Percentiles rank a stretch among this genome's conserved stretches.
These are phyloP conservation scores for Jaculus jaculus DNA, from an alignment of 2,113 vertebrate species.

Conservation along the genomic window DNA sequence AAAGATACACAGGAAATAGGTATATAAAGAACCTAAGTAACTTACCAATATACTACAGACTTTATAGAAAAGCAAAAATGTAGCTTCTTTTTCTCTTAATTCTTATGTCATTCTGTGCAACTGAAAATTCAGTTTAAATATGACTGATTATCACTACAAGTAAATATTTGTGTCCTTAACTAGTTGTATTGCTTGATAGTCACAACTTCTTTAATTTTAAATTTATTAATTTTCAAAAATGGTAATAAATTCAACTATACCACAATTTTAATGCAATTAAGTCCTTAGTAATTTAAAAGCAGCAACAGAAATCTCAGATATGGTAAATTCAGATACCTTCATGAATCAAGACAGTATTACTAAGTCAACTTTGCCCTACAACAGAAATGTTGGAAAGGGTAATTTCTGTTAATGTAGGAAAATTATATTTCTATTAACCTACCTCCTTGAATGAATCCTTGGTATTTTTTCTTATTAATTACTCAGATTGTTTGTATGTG, in stretches of 20 bases:
- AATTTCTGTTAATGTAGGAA: too few relatives aligned
- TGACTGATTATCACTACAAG: neutral
- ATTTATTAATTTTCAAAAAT: slow-evolving; percentile 21
- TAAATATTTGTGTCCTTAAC: neutral
- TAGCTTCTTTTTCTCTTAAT: neutral
- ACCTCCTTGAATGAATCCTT: neutral
- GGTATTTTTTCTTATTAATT: too few relatives aligned
- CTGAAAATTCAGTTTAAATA: slow-evolving; percentile 29
- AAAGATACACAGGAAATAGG: neutral
- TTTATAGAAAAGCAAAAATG: neutral
- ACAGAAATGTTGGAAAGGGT: neutral
- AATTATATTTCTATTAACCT: neutral
- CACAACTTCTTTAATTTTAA: slow-evolving; percentile 36
- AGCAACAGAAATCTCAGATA: neutral
- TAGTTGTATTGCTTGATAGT: slow-evolving; percentile 15
- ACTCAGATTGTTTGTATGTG: neutral
- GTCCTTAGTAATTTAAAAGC: neutral
- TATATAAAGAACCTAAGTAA: slow-evolving; percentile 28
- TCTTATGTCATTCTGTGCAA: neutral
- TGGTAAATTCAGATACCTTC: neutral
- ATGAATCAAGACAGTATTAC: neutral
- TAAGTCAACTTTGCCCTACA: neutral
- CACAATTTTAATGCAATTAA: slow-evolving; percentile 12
- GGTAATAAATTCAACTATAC: neutral
- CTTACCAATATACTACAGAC: neutral